These are phyloP conservation scores for Pantherophis alleghaniensis DNA, from an alignment of 2,797 vertebrate genomes.

Conservation along the genomic window DNA sequence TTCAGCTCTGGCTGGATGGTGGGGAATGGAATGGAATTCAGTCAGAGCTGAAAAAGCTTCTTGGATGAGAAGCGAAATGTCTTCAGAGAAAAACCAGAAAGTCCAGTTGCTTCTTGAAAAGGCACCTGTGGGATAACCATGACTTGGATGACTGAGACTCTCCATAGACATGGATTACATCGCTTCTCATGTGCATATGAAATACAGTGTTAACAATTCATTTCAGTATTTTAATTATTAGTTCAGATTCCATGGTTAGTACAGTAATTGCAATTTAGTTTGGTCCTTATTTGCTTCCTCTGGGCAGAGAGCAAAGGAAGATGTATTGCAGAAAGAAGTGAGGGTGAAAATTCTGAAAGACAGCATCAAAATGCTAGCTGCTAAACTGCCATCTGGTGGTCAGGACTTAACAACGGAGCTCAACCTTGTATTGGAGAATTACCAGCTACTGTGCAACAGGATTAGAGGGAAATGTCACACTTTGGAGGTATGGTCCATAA, in stretches of 20 bases:
- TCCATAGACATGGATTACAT: neutral
- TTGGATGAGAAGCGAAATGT: too few relatives aligned
- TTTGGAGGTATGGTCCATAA: conserved; percentile 80
- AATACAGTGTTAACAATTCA: neutral
- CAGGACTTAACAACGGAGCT: conserved; percentile 83
- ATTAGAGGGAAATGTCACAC: conserved; percentile 96
- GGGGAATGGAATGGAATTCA: too few relatives aligned
- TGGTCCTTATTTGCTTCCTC: neutral
- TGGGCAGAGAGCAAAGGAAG: conserved; percentile 92
- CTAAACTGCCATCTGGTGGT: conserved; percentile 78
- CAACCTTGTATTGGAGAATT: conserved; percentile 86
- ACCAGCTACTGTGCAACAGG: conserved; percentile 92
- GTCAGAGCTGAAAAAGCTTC: too few relatives aligned
- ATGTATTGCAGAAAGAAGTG: conserved; percentile 98
- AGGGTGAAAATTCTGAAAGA: conserved; percentile 97
- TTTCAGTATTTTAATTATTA: neutral
- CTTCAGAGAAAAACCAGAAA: too few relatives aligned
- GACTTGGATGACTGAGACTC: too few relatives aligned
- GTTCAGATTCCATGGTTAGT: neutral
- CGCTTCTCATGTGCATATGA: neutral
- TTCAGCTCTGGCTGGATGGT: too few relatives aligned
- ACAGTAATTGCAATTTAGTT: neutral
- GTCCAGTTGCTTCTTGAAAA: too few relatives aligned
- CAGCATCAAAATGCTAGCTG: conserved; percentile 87
- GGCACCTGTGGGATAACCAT: too few relatives aligned